phyloP scores from a whole-genome alignment of 2,888 invertebrate genomes.

The Melanostoma scalare region DNA sequence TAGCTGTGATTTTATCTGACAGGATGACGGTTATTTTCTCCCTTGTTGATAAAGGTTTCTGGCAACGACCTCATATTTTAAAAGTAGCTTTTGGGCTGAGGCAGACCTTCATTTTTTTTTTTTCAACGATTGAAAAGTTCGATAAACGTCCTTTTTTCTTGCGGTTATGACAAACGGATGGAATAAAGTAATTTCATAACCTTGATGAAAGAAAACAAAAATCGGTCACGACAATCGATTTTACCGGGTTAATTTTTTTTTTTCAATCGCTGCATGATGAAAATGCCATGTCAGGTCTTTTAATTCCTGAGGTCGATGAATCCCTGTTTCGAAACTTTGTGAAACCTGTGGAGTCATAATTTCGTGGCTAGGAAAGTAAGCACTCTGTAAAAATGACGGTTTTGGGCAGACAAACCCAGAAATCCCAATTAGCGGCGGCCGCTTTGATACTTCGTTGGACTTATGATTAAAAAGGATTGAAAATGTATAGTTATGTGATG shows the following conservation, averaged over 20 bases:
- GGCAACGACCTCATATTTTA: conserved; percentile 25
- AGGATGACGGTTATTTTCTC: conserved; percentile 45
- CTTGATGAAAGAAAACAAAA: conserved; percentile 11
- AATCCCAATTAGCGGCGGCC: too few species aligned
- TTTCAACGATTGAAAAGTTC: conserved; percentile 27
- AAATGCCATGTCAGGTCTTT: too few species aligned
- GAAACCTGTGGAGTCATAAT: too few species aligned
- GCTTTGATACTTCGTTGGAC: too few species aligned
- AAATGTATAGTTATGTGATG: too few species aligned
- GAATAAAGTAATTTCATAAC: conserved; percentile 61
- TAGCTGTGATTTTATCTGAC: conserved; percentile 25
- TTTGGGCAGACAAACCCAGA: too few species aligned
- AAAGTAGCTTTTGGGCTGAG: conserved; percentile 33
- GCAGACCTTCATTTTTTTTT: conserved; percentile 3
- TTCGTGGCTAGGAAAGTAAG: too few species aligned
- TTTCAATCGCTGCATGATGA: too few species aligned
- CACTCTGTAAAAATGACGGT: too few species aligned
- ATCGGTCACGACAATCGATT: neutral
- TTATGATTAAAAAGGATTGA: too few species aligned
- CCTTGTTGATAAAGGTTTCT: conserved; percentile 36
- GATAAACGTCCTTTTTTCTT: conserved; percentile 42
- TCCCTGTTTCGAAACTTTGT: too few species aligned
- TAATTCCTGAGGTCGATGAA: too few species aligned
- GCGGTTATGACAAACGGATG: conserved; percentile 44
- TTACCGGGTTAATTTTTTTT: neutral